Conservation (phyloP, 2,888 invertebrate genomes). For the Apocheima hispidaria region DNA sequence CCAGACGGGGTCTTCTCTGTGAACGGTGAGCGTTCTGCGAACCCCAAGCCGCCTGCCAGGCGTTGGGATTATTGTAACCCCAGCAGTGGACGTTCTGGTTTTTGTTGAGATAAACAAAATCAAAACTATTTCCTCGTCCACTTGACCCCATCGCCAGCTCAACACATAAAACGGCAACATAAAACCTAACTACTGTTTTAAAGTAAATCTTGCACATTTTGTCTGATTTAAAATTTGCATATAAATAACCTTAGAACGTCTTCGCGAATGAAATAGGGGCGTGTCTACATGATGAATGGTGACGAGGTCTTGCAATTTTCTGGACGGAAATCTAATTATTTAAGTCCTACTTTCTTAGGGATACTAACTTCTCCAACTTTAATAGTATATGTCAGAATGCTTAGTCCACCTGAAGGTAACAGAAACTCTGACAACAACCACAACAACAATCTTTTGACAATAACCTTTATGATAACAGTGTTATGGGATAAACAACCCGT, state of each 20-base stretch:
- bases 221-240: conserved; percentile 69
- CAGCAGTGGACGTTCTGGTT: too few species aligned
- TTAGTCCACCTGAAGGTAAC: too few species aligned
- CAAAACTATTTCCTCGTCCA: neutral
- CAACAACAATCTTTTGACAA: too few species aligned
- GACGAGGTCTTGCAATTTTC: conserved; percentile 28
- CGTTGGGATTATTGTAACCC: too few species aligned
- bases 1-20: too few species aligned
- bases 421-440: too few species aligned
- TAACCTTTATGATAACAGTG: too few species aligned
- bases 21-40: too few species aligned
- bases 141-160: neutral
- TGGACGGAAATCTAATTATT: conserved; percentile 32
- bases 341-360: conserved; percentile 16
- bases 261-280: conserved; percentile 51
- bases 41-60: too few species aligned
- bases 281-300: conserved; percentile 50
- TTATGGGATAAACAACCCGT: too few species aligned
- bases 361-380: too few species aligned
- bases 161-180: neutral
- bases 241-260: conserved; percentile 59
- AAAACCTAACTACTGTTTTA: conserved; percentile 26
- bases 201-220: conserved; percentile 41
- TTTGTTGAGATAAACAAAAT: neutral
- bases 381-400: too few species aligned